Conservation (phyloP, 2,888 invertebrate genomes). For the Nomada ruficornis region DNA sequence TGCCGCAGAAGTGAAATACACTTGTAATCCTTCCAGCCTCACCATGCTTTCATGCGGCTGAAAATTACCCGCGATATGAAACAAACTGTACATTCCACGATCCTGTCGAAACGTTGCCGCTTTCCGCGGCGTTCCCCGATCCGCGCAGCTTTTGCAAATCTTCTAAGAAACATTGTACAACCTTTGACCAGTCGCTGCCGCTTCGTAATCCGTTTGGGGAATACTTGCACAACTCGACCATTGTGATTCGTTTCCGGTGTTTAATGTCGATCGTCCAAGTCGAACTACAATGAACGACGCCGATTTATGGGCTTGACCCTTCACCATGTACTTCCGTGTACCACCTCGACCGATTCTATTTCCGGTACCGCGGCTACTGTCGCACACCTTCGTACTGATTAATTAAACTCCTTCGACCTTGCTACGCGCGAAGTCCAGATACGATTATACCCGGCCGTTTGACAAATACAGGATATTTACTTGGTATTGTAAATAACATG, state of each 20-base stretch:
- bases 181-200: neutral
- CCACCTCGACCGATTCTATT: neutral
- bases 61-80: neutral
- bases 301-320: slow-evolving; percentile 24
- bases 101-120: neutral
- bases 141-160: neutral
- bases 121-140: neutral
- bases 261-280: slow-evolving; percentile 35
- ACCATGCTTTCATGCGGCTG: neutral
- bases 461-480: slow-evolving; percentile 17
- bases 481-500: slow-evolving; percentile 4
- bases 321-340: neutral
- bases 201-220: slow-evolving; percentile 1
- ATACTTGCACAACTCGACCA: slow-evolving; percentile 21
- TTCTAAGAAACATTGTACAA: too few species aligned
- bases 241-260: slow-evolving; percentile 47
- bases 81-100: neutral
- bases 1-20: neutral
- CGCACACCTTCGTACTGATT: neutral
- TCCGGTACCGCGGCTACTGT: too few species aligned
- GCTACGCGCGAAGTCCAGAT: neutral
- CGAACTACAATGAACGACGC: slow-evolving; percentile 26
- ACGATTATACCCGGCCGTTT: neutral
- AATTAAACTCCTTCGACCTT: neutral
- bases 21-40: neutral